Evolutionary conservation across 2,888 invertebrate genomes (phyloP), one percentile per base, ranked within the genome.

Genomic region (Tachina fera): DNA sequence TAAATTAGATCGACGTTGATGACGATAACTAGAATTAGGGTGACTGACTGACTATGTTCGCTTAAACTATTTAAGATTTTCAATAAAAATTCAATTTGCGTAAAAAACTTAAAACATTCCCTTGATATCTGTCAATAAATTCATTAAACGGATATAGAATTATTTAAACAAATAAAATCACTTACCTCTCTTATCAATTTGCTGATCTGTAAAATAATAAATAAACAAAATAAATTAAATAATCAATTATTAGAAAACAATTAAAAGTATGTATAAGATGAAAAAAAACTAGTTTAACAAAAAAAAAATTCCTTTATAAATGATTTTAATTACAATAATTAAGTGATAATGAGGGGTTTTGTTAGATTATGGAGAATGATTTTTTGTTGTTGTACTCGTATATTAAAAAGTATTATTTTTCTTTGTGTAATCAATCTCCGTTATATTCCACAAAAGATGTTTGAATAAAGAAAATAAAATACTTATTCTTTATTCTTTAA

Each of bases 281-380:
- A 9, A 13, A 14, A n/a, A 5, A 14, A 39, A 8, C 14, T 31
- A 14, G 31, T 31, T 31, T 31, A 58, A 8, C 14, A 72, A 71
- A 19, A 14, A 19, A 58, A 53, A 22, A 2, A n/a, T 72, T 60
- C 41, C 74, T 61, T 51, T 41, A 16, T 39, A 47, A 31, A 22
- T 49, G 51, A 16, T 61, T 61, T 43, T 68, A 60, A 43, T 76
- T 16, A 11, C 39, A 72, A 51, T 67, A 77, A 78, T 58, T 74
- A 51, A 77, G 65, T 60, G 22, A 61, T 67, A 60, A 78, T 58
- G 56, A 41, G 68, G 76, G 19, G 47, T 76, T 77, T 77, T 22
- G 13, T 58, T 61, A 22, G 19, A 49, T 60, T 72, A 39, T 39
- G n/a, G 39, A 41, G 13, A 16, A n/a, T 70, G 31, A n/a, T 60